Evolutionary conservation across 2,113 vertebrate genomes (phyloP), one percentile per base, ranked within the genome.

Genomic region (Gavia stellata): DNA sequence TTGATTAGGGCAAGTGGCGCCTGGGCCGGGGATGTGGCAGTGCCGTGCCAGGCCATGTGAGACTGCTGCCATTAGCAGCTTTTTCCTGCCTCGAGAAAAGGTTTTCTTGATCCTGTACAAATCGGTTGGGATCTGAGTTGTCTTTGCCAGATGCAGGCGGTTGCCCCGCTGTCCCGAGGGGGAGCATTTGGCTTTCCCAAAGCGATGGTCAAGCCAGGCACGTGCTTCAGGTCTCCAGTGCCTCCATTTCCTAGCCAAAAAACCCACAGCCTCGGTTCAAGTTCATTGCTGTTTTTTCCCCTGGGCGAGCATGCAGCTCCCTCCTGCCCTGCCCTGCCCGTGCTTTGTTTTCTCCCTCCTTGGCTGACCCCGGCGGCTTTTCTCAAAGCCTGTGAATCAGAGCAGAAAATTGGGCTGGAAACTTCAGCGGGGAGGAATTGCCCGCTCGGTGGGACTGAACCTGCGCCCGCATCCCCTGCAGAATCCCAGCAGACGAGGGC

Each of bases 151-250:
- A 49, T 5, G 8, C 25, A 45, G 34, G 13, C 3, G 3, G 52
- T 90, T 80, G 28, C 18, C 79, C 10, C 2, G 1, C 49, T 38
- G 24, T 86, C 19, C 53, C 1, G 1, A 15, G 16, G 24, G 11
- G 28, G 12, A 85, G 7, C 2, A 3, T 81, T 79, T 72, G 58
- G 49, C 38, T 75, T 91, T 96, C 38, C 17, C 16, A 55, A 45
- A 88, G 50, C 0, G 3, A 0, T 14, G 23, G 23, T 70, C 0
- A 0, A 61, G 44, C 53, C 1, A 3, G 18, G 19, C 23, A 23
- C 1, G 0, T 53, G 15, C 24, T 66, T 82, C 56, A 61, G 79
- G 19, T 86, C 20, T 88, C 53, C 3, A 1, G 28, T 83, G 25
- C 75, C 16, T 86, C 74, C 3, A 0, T 75, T 63, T 67, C 42